Percentiles rank a stretch among this genome's conserved stretches.
These are phyloP conservation scores for Eucidaris tribuloides DNA, from an alignment of 35 echinoderm and acorn worm genomes.

Conservation along the genomic window DNA sequence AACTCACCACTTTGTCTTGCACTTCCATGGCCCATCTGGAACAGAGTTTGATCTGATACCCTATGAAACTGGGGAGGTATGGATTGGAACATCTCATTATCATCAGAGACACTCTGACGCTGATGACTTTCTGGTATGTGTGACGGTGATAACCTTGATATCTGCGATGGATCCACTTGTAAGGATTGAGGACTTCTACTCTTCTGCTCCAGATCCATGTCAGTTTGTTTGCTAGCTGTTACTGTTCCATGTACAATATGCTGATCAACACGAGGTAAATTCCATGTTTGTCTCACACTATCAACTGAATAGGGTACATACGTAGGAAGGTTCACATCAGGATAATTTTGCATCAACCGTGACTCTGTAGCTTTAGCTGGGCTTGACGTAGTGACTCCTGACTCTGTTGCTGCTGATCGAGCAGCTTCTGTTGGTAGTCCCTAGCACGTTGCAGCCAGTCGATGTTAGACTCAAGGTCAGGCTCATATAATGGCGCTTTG, in stretches of 20 bases:
- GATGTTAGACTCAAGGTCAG: background rate
- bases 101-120: too few relatives aligned
- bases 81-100: too few relatives aligned
- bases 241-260: too few relatives aligned
- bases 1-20: too few relatives aligned
- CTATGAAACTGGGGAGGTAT: too few relatives aligned
- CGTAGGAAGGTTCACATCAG: constrained; percentile 34
- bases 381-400: constrained; percentile 30
- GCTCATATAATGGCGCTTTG: too few relatives aligned
- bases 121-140: background rate
- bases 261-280: too few relatives aligned
- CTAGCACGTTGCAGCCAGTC: constrained; percentile 10
- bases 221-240: too few relatives aligned
- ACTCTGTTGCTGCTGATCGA: constrained; percentile 40
- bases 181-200: too few relatives aligned
- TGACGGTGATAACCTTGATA: background rate
- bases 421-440: constrained; percentile 48
- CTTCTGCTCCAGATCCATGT: too few relatives aligned
- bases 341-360: constrained; percentile 41
- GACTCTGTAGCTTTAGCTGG: constrained; percentile 39
- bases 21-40: too few relatives aligned
- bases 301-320: constrained; percentile 25
- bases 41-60: too few relatives aligned
- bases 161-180: background rate
- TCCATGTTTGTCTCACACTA: background rate